Conservation (phyloP, 2,113 vertebrate species). For the Grantiella picta region DNA sequence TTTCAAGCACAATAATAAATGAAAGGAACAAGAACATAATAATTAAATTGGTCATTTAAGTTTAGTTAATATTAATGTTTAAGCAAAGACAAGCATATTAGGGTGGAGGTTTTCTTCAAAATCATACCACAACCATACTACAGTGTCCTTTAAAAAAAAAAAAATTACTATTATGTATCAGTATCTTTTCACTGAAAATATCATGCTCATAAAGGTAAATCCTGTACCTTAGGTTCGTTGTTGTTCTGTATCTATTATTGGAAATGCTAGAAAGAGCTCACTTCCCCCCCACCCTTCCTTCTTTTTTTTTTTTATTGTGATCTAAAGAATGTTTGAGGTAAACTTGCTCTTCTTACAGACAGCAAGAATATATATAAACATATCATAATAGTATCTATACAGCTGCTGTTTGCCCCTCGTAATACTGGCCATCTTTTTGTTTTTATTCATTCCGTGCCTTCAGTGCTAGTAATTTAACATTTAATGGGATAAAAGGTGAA, state of each 20-base stretch:
- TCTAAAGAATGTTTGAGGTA: not conserved
- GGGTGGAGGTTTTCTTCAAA: not conserved
- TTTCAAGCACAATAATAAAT: not conserved
- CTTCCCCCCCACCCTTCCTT: rapidly evolving
- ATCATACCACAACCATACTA: not conserved
- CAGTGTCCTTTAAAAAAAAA: not conserved
- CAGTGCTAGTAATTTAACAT: not conserved
- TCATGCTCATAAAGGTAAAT: not conserved
- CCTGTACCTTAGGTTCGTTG: not conserved
- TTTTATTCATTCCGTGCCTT: not conserved
- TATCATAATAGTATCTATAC: not conserved
- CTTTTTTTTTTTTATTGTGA: not conserved
- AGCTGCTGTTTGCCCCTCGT: not conserved
- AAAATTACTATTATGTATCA: not conserved
- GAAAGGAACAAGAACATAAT: not conserved
- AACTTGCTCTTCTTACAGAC: not conserved
- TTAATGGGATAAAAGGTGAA: not conserved
- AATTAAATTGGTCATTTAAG: not conserved
- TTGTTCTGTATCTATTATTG: not conserved
- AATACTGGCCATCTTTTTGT: not conserved
- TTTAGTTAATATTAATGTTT: not conserved
- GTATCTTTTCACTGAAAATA: not conserved
- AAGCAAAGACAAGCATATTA: not conserved
- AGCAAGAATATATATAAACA: not conserved
- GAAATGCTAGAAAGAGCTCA: not conserved